These are phyloP conservation scores for Pseudomyrmex sp. DNA, from an alignment of 1,140 invertebrate species.

Conservation along the genomic window DNA sequence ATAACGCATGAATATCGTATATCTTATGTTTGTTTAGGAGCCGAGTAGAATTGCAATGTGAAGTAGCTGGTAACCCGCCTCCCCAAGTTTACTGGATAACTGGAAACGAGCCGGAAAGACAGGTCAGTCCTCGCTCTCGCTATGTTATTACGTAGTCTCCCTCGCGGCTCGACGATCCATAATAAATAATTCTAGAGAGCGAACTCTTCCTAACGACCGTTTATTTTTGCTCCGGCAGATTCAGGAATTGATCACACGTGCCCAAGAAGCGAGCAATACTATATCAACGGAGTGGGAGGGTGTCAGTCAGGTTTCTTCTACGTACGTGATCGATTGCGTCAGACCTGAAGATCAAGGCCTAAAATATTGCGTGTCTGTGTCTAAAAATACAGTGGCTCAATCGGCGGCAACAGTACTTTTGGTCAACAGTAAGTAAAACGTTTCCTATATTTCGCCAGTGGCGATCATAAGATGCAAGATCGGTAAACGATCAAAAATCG, in stretches of 20 bases:
- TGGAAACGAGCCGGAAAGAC: conserved; percentile 86
- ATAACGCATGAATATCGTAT: neutral
- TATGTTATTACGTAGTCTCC: neutral
- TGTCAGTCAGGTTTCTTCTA: conserved; percentile 87
- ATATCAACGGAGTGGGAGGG: conserved; percentile 78
- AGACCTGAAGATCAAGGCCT: conserved; percentile 86
- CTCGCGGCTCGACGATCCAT: neutral
- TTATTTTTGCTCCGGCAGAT: neutral
- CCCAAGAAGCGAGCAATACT: neutral
- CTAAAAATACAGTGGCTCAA: conserved; percentile 86
- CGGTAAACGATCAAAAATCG: neutral
- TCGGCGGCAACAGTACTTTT: conserved; percentile 81
- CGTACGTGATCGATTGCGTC: conserved; percentile 88
- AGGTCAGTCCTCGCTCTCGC: conserved; percentile 83
- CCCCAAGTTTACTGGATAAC: conserved; percentile 90
- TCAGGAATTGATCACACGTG: conserved; percentile 10
- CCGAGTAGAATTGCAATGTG: conserved; percentile 88
- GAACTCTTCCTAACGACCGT: neutral
- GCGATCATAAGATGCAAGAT: neutral
- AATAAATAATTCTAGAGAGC: neutral
- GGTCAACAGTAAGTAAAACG: conserved; percentile 78
- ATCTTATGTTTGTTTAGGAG: conserved; percentile 66
- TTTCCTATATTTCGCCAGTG: neutral
- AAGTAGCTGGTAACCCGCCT: conserved; percentile 88
- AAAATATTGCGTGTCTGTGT: conserved; percentile 91